These are phyloP conservation scores for Gavialis gangeticus DNA, from an alignment of 2,113 vertebrate species.

Conservation along the genomic window DNA sequence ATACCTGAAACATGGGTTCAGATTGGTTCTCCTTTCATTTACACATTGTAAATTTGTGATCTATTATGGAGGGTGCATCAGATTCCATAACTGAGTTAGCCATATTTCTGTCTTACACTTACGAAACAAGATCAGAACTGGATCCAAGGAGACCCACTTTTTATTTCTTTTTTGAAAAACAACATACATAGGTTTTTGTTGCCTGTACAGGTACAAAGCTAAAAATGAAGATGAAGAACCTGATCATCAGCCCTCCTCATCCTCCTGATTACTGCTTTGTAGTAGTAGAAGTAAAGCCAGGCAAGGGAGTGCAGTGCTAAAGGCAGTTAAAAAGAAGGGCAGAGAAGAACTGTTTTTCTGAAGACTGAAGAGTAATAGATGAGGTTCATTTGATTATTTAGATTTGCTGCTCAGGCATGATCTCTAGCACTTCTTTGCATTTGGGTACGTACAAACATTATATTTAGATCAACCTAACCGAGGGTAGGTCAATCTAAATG, in stretches of 20 bases:
- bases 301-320: not conserved
- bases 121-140: not conserved
- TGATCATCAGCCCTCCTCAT: not conserved
- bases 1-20: not conserved
- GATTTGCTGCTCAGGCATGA: not conserved
- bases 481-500: too few relatives aligned
- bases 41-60: not conserved
- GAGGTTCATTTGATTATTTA: not conserved
- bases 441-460: too few relatives aligned
- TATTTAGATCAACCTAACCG: too few relatives aligned
- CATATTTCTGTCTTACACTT: not conserved
- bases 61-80: not conserved
- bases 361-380: not conserved
- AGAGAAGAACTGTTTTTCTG: not conserved
- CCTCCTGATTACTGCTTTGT: not conserved
- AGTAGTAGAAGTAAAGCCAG: not conserved
- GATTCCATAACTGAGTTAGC: not conserved
- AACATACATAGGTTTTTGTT: not conserved
- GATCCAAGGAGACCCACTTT: not conserved
- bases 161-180: not conserved
- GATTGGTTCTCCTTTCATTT: not conserved
- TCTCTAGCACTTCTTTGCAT: too few relatives aligned
- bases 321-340: not conserved
- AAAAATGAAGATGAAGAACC: not conserved
- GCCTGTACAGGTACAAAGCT: not conserved